Evolutionary conservation across 2,113 vertebrate genomes (phyloP).

Genomic region (Scolopax mira): DNA sequence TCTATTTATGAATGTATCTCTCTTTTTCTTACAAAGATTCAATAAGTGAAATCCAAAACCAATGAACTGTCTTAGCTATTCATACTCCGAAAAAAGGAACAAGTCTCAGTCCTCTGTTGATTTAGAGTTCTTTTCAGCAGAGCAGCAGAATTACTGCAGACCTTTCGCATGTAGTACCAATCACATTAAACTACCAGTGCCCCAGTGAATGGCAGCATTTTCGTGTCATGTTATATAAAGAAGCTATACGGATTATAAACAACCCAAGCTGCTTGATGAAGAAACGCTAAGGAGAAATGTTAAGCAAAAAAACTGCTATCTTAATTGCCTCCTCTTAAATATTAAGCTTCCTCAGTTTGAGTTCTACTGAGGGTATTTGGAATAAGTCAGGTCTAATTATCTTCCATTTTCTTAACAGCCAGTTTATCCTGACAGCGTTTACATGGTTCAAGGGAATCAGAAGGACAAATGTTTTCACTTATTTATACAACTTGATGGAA

Average conservation of each 20-base stretch:
- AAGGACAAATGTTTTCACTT: slow-evolving; percentile 43
- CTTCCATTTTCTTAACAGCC: slow-evolving; percentile 33
- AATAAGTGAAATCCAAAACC: background rate
- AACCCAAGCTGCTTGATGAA: background rate
- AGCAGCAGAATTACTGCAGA: background rate
- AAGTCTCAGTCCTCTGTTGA: background rate
- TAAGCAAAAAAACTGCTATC: background rate
- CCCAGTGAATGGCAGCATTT: background rate
- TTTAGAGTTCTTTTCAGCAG: background rate
- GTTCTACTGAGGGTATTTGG: background rate
- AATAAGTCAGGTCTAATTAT: slow-evolving; percentile 44
- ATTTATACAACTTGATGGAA: slow-evolving; percentile 46
- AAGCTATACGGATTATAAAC: background rate
- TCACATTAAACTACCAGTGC: background rate
- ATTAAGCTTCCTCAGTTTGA: slow-evolving; percentile 22
- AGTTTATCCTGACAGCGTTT: slow-evolving; percentile 48
- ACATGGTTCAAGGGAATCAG: background rate
- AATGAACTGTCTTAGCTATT: background rate
- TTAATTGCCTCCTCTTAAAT: slow-evolving; percentile 45
- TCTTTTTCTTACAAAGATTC: background rate
- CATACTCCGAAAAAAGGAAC: background rate
- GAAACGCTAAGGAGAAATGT: background rate
- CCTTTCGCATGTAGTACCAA: background rate
- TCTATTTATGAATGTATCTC: background rate
- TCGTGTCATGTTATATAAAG: background rate